Evolutionary conservation across 2,113 vertebrate species (phyloP).

Genomic region (Dascyllus trimaculatus): DNA sequence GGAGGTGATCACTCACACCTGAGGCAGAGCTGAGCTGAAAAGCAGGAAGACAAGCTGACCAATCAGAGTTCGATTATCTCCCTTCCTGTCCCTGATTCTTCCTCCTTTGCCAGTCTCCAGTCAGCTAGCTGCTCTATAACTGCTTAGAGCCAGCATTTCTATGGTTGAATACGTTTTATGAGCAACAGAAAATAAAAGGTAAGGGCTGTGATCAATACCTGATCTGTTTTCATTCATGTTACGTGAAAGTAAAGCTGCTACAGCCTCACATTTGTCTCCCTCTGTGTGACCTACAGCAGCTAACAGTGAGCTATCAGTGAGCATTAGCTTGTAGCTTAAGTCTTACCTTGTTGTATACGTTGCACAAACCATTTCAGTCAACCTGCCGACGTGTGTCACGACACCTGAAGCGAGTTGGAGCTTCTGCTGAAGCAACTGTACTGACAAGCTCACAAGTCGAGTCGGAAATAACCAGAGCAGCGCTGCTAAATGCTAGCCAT

Average conservation of each 20-base stretch:
- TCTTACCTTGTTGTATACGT: background rate
- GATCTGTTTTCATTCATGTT: background rate
- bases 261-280: background rate
- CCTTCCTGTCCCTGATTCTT: too few species aligned
- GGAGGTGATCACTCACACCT: too few species aligned
- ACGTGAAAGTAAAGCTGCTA: too few species aligned
- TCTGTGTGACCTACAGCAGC: background rate
- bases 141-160: background rate
- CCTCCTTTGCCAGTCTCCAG: background rate
- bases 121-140: background rate
- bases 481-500: background rate
- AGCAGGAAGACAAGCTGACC: too few species aligned
- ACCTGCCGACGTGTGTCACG: background rate
- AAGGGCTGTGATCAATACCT: background rate
- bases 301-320: background rate
- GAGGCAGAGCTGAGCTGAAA: too few species aligned
- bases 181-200: slow-evolving; percentile 20
- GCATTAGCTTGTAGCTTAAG: background rate
- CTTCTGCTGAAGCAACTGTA: background rate
- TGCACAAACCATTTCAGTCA: background rate
- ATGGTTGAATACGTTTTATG: background rate
- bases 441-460: background rate
- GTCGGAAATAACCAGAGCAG: background rate
- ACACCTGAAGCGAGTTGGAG: background rate
- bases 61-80: too few species aligned